These are phyloP conservation scores for Parnassius glacialis DNA, from an alignment of 2,888 invertebrate species.

Conservation along the genomic window DNA sequence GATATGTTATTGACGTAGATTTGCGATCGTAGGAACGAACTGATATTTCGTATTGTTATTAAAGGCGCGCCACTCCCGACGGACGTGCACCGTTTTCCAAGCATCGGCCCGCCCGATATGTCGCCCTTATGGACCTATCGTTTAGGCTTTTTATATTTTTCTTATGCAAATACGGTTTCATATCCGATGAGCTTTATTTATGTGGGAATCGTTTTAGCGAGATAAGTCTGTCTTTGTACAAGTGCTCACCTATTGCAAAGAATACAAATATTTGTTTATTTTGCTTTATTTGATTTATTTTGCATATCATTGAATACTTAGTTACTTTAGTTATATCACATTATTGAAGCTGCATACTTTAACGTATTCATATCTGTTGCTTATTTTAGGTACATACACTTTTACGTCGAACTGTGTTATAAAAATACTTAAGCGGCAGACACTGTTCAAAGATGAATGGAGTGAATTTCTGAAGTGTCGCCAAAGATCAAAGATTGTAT, in stretches of 20 bases:
- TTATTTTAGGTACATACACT: too few relatives aligned
- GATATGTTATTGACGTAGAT: constrained; percentile 82
- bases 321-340: too few relatives aligned
- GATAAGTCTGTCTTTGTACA: constrained; percentile 72
- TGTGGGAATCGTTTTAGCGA: constrained; percentile 81
- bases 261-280: constrained; percentile 57
- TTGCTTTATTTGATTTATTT: neutral
- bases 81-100: constrained; percentile 70
- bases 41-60: constrained; percentile 82
- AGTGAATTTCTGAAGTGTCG: constrained; percentile 58
- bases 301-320: neutral
- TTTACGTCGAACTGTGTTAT: neutral
- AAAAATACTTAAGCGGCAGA: neutral
- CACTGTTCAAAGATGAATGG: constrained; percentile 14
- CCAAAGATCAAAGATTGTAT: constrained; percentile 67
- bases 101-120: constrained; percentile 54
- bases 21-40: constrained; percentile 81
- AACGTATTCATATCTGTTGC: too few relatives aligned
- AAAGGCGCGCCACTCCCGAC: constrained; percentile 64
- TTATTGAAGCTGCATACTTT: too few relatives aligned
- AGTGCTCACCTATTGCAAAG: constrained; percentile 70
- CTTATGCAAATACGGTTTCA: constrained; percentile 80
- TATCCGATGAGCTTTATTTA: constrained; percentile 82
- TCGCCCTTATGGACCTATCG: constrained; percentile 75
- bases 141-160: constrained; percentile 81